Evolutionary conservation across 1,140 invertebrate species (phyloP), one percentile per base, ranked within the genome.

Genomic region (Zaprionus africanus): DNA sequence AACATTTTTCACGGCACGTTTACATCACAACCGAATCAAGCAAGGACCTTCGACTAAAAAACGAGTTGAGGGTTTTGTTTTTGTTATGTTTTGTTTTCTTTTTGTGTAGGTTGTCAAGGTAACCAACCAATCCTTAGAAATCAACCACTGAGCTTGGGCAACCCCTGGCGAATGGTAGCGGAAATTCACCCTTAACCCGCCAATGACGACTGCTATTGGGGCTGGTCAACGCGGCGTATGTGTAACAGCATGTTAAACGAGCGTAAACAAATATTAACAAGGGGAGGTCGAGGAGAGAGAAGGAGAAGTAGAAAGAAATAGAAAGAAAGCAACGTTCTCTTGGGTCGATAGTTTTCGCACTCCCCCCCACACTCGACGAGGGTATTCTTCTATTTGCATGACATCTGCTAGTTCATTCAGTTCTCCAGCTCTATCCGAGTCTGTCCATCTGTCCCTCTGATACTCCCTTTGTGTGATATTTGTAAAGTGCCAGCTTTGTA

Each of bases 271-370:
- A 72, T 56, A 65, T 36, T 62, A 63, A 53, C 13, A 31, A n/a
- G 34, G 72, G 26, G 11, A 17, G n/a, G 53, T 15, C 19, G 19
- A 13, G n/a, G 43, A 0, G 9, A 3, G 1, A 31, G 12, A 46
- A 22, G 17, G 12, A 24, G 7, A n/a, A 22, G 19, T 4, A n/a
- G 2, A 11, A 24, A 13, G 46, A 2, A 24, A 13, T 51, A 11
- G 28, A 0, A 9, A 24, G 12, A 54, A 38, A 31, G 19, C 53
- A n/a, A n/a, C 11, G 64, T 34, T 24, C 34, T 17, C 38, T 60
- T 56, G 77, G 84, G 81, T 87, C 84, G 84, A 87, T 87, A 87
- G 75, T 84, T 77, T 65, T 46, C 24, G 24, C 13, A 22, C 34
- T 59, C 17, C 13, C 53, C 59, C 34, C 53, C 43, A 26, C 49